These are phyloP conservation scores for Cataglyphis altisquamis DNA, from an alignment of 2,888 invertebrate species.

Conservation along the genomic window DNA sequence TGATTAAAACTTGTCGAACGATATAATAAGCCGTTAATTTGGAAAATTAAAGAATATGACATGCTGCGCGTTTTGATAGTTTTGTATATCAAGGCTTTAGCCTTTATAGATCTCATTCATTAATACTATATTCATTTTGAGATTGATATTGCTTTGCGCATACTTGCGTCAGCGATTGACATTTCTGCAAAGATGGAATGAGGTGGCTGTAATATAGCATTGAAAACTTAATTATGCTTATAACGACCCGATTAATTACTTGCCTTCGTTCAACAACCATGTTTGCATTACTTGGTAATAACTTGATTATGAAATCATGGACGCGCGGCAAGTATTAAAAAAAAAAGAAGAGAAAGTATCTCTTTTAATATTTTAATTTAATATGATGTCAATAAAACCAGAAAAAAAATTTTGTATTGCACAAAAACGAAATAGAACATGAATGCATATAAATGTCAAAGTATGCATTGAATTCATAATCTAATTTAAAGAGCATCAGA, in stretches of 20 bases:
- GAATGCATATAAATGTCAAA: not conserved
- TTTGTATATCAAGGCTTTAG: not conserved
- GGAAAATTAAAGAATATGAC: slow-evolving; percentile 1
- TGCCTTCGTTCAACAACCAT: slow-evolving; percentile 39
- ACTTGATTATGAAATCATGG: slow-evolving; percentile 58
- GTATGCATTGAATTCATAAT: not conserved
- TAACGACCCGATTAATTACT: slow-evolving; percentile 57
- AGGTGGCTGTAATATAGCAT: slow-evolving; percentile 34
- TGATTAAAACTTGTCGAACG: not conserved
- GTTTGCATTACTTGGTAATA: slow-evolving; percentile 46
- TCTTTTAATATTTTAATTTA: slow-evolving; percentile 35
- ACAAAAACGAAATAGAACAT: not conserved
- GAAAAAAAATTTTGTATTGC: slow-evolving; percentile 3
- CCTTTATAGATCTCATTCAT: not conserved
- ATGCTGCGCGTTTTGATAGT: not conserved
- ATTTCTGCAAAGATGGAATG: slow-evolving; percentile 24
- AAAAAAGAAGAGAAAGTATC: slow-evolving; percentile 13
- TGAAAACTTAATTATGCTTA: slow-evolving; percentile 59
- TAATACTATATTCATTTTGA: slow-evolving; percentile 19
- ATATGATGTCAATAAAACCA: slow-evolving; percentile 4
- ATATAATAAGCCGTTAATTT: slow-evolving; percentile 17
- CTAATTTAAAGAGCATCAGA: not conserved
- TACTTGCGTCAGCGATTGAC: slow-evolving; percentile 1
- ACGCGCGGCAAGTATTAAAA: slow-evolving; percentile 1
- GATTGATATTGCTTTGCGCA: slow-evolving; percentile 10